Base-by-base conservation (phyloP, 2,888 invertebrate species). In the Drosophila merina region DNA sequence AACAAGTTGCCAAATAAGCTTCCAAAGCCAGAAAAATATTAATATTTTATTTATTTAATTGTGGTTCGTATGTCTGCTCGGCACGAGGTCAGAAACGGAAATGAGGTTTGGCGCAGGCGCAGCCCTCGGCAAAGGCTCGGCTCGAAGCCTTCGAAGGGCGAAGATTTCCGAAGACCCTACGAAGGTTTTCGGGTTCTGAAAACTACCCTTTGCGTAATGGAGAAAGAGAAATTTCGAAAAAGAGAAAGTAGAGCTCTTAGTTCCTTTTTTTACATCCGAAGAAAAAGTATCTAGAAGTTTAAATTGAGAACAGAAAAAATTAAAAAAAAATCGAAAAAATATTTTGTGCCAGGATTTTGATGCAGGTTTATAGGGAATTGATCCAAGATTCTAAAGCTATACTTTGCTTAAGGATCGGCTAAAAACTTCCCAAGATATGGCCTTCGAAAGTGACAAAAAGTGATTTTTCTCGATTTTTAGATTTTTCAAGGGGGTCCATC, bases 41-140 rank as follows among this genome's bases (percentile, higher is more conserved):
- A 10, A 8, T 42, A 9, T 42, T 14, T 42, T 7, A 42, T 20
- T 10, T 36, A 1, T 26, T 7, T 25, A 40, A 14, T 14, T 45
- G 55, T 64, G 68, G 66, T 28, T 38, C 25, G 45, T 47, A 58
- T 60, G 86, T 79, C 72, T 54, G 79, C 73, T 69, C 71, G 72
- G 72, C 73, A 76, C 88, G 88, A 88, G 76, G 56, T 67, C 69
- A 72, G 66, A 77, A 88, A 86, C 81, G 74, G 74, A 86, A 87
- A 88, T 88, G 77, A 86, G 57, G 72, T 72, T 72, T 54, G 44
- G 48, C 38, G 57, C 63, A 55, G 31, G 69, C 63, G 76, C 44
- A 26, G 38, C 33, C 40, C 25, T 59, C 73, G 69, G 56, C 67
- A 48, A 77, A 64, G 83, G 71, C 59, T 82, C 71, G 44, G 25